phyloP scores from a whole-genome alignment of 2,113 vertebrate genomes.

The Coptodon rendalli region DNA sequence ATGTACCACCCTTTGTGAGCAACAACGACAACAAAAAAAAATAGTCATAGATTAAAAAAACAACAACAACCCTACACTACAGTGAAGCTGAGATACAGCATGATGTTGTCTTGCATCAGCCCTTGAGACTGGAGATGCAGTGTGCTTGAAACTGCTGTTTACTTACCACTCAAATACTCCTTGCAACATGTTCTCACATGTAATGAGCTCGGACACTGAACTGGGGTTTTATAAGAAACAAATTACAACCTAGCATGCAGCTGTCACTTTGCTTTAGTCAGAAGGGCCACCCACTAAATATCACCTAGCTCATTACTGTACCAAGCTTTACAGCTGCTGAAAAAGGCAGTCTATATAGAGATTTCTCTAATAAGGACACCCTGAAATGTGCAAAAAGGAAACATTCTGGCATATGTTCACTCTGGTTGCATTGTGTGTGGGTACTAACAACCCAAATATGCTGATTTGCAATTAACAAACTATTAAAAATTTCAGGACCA shows the following conservation, averaged over 20 bases:
- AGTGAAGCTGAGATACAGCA: neutral
- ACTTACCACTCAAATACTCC: conserved; percentile 19
- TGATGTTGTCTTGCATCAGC: conserved; percentile 1
- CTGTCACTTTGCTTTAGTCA: conserved; percentile 65
- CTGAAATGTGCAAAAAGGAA: neutral
- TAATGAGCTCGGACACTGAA: conserved; percentile 57
- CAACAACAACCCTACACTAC: neutral
- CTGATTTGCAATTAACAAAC: neutral
- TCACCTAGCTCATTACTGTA: conserved; percentile 60
- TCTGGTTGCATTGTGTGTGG: neutral
- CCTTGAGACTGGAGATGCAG: neutral
- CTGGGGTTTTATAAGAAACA: conserved; percentile 61
- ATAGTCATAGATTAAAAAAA: neutral
- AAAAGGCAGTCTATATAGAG: neutral
- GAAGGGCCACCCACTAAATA: conserved; percentile 63
- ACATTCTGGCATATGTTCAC: neutral
- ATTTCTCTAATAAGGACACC: neutral
- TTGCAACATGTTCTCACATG: conserved; percentile 50
- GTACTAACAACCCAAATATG: neutral
- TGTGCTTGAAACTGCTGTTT: conserved; percentile 32
- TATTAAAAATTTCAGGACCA: neutral
- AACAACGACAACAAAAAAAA: neutral
- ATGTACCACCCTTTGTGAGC: neutral
- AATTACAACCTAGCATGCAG: conserved; percentile 69
- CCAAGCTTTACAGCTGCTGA: conserved; percentile 7